Conservation (phyloP, 2,113 vertebrate species). For the Thymallus thymallus region DNA sequence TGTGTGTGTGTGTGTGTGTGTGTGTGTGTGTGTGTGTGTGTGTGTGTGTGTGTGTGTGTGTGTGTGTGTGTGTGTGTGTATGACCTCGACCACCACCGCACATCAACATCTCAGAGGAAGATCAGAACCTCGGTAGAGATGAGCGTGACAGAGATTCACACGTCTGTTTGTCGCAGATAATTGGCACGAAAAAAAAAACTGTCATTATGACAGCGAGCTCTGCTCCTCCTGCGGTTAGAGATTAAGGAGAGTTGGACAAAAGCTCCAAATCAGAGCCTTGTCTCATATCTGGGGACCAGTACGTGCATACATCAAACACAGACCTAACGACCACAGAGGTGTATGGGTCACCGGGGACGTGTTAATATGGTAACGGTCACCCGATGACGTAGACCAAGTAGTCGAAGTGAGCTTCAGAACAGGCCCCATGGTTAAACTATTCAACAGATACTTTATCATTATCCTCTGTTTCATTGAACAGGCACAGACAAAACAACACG, state of each 20-base stretch:
- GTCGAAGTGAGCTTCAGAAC: neutral
- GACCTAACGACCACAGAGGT: constrained; percentile 28
- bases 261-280: neutral
- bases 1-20: too few relatives aligned
- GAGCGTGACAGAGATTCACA: constrained; percentile 27
- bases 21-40: too few relatives aligned
- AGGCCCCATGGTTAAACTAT: constrained; percentile 29
- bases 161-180: constrained; percentile 28
- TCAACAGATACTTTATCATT: constrained; percentile 45
- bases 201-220: constrained; percentile 14
- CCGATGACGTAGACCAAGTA: constrained; percentile 16
- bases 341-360: constrained; percentile 18
- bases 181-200: constrained; percentile 29
- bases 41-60: neutral
- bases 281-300: constrained; percentile 36
- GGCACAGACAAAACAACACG: constrained; percentile 28
- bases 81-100: neutral
- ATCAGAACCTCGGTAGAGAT: constrained; percentile 10
- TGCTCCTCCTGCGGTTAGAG: neutral
- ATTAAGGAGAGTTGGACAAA: neutral
- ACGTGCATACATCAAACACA: constrained; percentile 24
- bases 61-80: neutral
- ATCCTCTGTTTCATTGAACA: neutral
- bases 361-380: constrained; percentile 14
- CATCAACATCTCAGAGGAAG: neutral